phyloP scores from a whole-genome alignment of 2,797 vertebrate species.

The Masticophis lateralis region DNA sequence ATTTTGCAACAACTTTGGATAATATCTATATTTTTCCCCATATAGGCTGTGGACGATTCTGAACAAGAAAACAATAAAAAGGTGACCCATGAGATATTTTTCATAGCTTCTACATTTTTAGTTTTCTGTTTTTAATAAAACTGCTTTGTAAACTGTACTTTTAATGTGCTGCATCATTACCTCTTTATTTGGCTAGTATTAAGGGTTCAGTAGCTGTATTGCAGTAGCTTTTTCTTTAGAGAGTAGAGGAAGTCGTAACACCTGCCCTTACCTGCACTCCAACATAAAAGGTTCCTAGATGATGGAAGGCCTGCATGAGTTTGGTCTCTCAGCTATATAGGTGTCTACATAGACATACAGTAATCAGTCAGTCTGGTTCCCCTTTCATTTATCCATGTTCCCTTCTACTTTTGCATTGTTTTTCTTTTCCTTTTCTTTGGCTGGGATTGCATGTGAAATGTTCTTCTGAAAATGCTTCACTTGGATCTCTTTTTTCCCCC shows the following conservation, averaged over 20 bases:
- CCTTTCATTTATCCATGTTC: conserved; percentile 32
- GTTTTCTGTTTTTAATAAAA: conserved; percentile 46
- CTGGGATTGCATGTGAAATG: conserved; percentile 53
- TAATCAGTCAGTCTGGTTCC: conserved; percentile 26
- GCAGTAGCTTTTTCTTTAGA: conserved; percentile 3
- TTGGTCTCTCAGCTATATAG: conserved; percentile 10
- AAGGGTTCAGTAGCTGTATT: neutral
- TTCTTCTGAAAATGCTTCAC: conserved; percentile 44
- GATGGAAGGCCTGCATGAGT: conserved; percentile 6
- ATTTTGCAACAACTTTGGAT: conserved; percentile 55
- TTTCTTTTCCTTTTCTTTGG: conserved; percentile 36
- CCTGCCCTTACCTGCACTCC: neutral
- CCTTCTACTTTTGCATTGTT: conserved; percentile 41
- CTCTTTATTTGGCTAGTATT: conserved; percentile 27
- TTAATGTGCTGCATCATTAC: conserved; percentile 38
- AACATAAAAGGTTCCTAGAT: neutral
- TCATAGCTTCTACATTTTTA: conserved; percentile 50
- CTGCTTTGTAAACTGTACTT: conserved; percentile 48
- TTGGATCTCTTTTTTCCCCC: neutral
- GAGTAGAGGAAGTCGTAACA: neutral
- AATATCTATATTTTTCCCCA: conserved; percentile 68
- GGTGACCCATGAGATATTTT: conserved; percentile 72
- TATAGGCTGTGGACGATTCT: conserved; percentile 88
- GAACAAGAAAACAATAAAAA: conserved; percentile 97
- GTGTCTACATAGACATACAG: neutral